Base-by-base conservation (phyloP, 2,888 invertebrate genomes). In the Heteromyza rotundicornis region DNA sequence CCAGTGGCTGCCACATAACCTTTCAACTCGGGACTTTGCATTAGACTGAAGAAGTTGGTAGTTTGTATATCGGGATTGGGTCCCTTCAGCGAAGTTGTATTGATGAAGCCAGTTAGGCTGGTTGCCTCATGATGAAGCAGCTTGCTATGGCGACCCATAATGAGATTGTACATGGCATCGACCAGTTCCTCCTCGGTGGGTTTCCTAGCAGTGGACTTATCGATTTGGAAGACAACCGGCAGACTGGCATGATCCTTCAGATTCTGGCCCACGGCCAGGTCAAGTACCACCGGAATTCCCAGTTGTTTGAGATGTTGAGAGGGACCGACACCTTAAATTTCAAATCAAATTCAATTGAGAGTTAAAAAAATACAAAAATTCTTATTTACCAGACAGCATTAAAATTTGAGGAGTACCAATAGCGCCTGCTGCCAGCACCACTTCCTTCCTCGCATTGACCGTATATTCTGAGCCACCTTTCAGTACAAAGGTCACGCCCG, bases 341-440 rank as follows among this genome's bases (percentile, higher is more conserved):
- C 7, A 54, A 52, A 40, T 10, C 5, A 40, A 40, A 40, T 40
- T n/a, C 10, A 7, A 40, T 40, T 40, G n/a, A n/a, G n/a, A n/a
- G n/a, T 40, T n/a, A 40, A 40, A n/a, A 40, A 40, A 47, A 27
- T 27, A n/a, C 22, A n/a, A 40, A 40, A 47, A 27, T 27, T 23
- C 22, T 23, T 47, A 47, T 27, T 63, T 86, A 14, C 96, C 96
- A 0, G 95, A 95, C 2, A 96, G 82, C 94, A 96, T 92, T 47
- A 97, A 84, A 20, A 97, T 84, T 78, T 96, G 96, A 0, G 97
- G 94, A n/a, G 91, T 90, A 76, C 96, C 96, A 36, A 97, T 91
- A 1, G 96, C 89, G 1, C 97, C 97, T 0, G 94, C 95, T 10
- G 94, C 90, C 54, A 96, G 78, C 32, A 97, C 91, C 0, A 96